Base-by-base conservation (phyloP, 1,140 invertebrate genomes). In the Bombus confusus region DNA sequence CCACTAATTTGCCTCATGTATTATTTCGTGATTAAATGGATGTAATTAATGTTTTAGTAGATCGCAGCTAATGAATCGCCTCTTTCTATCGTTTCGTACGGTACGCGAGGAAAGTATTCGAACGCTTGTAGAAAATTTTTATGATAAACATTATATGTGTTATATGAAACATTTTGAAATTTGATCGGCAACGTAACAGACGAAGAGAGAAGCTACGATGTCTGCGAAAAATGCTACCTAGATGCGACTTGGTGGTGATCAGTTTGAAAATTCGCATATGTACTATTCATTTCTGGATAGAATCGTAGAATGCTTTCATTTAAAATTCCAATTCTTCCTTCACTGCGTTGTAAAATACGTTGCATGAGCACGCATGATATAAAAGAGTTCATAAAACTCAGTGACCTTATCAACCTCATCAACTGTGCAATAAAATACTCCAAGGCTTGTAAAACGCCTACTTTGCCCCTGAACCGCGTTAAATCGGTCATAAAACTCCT, bases 321-420 rank as follows among this genome's bases (percentile, higher is more conserved):
- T 22, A 62, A 62, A n/a, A 62, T 62, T 62, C 28, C 59, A 62
- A 62, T 43, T 13, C n/a, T 9, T n/a, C 41, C 3, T 47, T n/a
- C 6, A 28, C 15, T 73, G 15, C 28, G 1, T 74, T 28, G 41
- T 31, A 31, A 41, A 72, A 37, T 37, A 52, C 18, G 47, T 52
- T 52, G 47, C 18, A 52, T 4, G 41, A 31, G 10, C n/a, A 74
- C 41, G 47, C 18, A 52, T 28, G 4, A 68, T 34, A 25, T 22
- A 69, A 47, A 74, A 47, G n/a, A 52, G n/a, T 73, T 73, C 41
- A 47, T 73, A 73, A 52, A 74, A 74, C n/a, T 31, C 72, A 34
- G 28, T 47, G 15, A 74, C 72, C 41, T 74, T 47, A 52, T 74
- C 43, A 74, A 25, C 25, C 25, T 62, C 12, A 62, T 62, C 25